Evolutionary conservation across 2,113 vertebrate species (phyloP).

Genomic region (Malurus cyaneus): DNA sequence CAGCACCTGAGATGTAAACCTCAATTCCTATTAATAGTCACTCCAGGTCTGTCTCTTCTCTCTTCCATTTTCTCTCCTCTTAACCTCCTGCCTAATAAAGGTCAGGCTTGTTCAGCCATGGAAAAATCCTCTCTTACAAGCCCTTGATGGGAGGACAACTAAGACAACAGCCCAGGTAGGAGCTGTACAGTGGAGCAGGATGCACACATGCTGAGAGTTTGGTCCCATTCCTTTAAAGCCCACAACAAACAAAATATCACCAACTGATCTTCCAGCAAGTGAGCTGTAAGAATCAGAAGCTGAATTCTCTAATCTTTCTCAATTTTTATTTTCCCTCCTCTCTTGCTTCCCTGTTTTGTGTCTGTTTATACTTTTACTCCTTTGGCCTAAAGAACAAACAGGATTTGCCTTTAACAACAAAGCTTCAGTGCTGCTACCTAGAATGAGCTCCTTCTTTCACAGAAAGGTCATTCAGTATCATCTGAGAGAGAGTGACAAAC

Average conservation of each 20-base stretch:
- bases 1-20: neutral
- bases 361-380: neutral
- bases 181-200: neutral
- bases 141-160: neutral
- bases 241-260: neutral
- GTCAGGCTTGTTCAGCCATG: neutral
- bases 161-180: neutral
- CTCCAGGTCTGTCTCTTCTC: neutral
- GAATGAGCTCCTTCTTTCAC: neutral
- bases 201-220: neutral
- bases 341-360: neutral
- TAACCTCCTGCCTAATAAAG: neutral
- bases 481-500: neutral
- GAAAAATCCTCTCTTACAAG: neutral
- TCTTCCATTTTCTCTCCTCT: neutral
- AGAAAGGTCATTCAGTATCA: neutral
- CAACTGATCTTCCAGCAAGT: neutral
- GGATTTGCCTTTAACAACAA: neutral
- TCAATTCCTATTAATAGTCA: neutral
- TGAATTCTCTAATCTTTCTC: neutral
- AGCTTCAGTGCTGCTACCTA: neutral
- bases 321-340: neutral
- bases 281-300: neutral
- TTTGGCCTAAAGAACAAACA: neutral
- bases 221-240: neutral